These are phyloP conservation scores for Poeciliopsis presidionis DNA, from an alignment of 2,797 vertebrate genomes.

Conservation along the genomic window DNA sequence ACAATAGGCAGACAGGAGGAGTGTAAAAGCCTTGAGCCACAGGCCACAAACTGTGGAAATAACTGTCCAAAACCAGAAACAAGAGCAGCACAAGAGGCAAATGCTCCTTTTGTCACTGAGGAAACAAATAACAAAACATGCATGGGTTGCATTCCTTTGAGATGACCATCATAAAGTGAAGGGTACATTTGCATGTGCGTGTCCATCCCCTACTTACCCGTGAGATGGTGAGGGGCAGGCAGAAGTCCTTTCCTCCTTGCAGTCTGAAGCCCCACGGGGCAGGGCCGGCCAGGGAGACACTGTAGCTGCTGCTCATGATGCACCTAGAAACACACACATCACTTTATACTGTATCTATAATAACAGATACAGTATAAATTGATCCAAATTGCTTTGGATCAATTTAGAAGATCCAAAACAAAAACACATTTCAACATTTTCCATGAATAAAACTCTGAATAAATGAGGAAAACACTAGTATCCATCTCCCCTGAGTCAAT, in stretches of 20 bases:
- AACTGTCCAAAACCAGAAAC: conserved; percentile 51
- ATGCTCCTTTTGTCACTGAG: conserved; percentile 45
- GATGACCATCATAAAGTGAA: conserved; percentile 54
- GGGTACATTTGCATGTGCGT: conserved; percentile 21
- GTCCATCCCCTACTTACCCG: conserved; percentile 83
- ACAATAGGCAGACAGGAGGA: conserved; percentile 31
- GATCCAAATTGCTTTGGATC: no score
- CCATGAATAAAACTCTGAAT: neutral
- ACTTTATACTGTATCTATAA: neutral
- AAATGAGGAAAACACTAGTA: neutral
- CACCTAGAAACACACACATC: conserved; percentile 43
- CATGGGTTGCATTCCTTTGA: conserved; percentile 55
- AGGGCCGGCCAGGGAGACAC: conserved; percentile 88
- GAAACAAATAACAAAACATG: conserved; percentile 45
- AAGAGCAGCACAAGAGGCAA: conserved; percentile 41
- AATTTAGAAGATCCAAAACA: neutral
- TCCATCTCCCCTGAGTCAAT: neutral
- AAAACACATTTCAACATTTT: neutral
- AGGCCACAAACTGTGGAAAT: conserved; percentile 30
- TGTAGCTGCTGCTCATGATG: conserved; percentile 93
- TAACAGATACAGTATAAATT: no score
- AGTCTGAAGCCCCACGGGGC: conserved; percentile 99
- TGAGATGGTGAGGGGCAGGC: conserved; percentile 95
- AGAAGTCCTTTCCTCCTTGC: conserved; percentile 99
- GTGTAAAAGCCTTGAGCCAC: conserved; percentile 35